Percentiles rank a stretch among this genome's conserved stretches.
phyloP scores from a whole-genome alignment of 2,888 invertebrate genomes.

The Yponomeuta malinellus region DNA sequence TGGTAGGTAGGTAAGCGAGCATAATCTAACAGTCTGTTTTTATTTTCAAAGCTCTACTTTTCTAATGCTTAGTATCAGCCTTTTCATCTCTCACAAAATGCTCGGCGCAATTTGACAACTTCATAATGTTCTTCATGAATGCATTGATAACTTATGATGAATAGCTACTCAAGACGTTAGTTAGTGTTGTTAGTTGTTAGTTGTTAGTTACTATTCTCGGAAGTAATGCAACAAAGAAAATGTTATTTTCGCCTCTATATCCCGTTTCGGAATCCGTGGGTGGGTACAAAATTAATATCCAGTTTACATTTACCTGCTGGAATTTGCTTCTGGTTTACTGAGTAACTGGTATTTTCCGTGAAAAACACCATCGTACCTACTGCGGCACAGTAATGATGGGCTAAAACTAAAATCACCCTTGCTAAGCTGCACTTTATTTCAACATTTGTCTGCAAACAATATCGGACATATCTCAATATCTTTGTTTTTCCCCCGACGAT shows the following conservation, averaged over 20 bases:
- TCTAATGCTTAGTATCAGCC: too few relatives aligned
- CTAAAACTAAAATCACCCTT: constrained; percentile 24
- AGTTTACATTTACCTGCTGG: constrained; percentile 49
- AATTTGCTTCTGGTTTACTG: constrained; percentile 60
- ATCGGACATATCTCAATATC: not conserved
- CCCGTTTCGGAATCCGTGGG: constrained; percentile 37
- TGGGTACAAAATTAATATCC: constrained; percentile 44
- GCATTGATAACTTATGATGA: too few relatives aligned
- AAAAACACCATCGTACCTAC: not conserved
- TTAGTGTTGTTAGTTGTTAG: too few relatives aligned
- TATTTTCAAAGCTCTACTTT: too few relatives aligned
- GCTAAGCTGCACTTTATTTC: not conserved
- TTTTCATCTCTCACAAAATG: too few relatives aligned
- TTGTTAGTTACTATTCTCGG: not conserved
- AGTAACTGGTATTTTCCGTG: constrained; percentile 47
- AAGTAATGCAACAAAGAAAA: not conserved
- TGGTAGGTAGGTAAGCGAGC: too few relatives aligned
- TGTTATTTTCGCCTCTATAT: not conserved
- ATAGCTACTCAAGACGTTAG: not conserved
- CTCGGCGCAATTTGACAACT: too few relatives aligned
- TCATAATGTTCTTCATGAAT: too few relatives aligned
- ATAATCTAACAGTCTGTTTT: too few relatives aligned
- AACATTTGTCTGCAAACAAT: not conserved
- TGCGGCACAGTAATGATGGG: constrained; percentile 6
- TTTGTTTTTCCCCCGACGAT: not conserved